phyloP scores from a whole-genome alignment of 2,888 invertebrate species.

The Leptinotarsa rubiginosa region DNA sequence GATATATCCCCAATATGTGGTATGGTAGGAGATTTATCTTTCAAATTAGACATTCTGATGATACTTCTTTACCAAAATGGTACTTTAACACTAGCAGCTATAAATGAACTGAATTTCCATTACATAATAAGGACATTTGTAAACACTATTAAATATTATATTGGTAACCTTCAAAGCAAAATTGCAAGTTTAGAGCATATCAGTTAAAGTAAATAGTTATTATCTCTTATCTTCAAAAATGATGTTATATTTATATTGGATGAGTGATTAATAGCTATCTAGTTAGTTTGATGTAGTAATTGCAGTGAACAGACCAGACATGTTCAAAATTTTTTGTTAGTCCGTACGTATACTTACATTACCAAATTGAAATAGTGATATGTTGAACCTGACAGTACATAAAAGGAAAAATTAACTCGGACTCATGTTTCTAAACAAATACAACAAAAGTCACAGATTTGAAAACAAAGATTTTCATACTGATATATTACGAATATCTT shows the following conservation, averaged over 20 bases:
- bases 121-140: background rate
- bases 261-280: conserved; percentile 20
- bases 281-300: background rate
- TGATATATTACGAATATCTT: too few relatives aligned
- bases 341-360: background rate
- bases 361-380: background rate
- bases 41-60: conserved; percentile 43
- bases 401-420: background rate
- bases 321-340: too few relatives aligned
- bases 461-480: too few relatives aligned
- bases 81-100: background rate
- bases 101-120: background rate
- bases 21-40: conserved; percentile 59
- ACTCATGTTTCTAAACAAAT: too few relatives aligned
- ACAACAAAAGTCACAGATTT: too few relatives aligned
- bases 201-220: conserved; percentile 33
- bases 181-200: conserved; percentile 29
- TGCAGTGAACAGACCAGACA: background rate
- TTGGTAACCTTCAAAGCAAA: conserved; percentile 24
- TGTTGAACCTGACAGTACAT: background rate
- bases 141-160: conserved; percentile 21
- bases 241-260: conserved; percentile 16
- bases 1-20: conserved; percentile 56
- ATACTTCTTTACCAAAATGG: background rate
- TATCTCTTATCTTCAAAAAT: conserved; percentile 38